Evolutionary conservation across 2,113 vertebrate genomes (phyloP).

Genomic region (Scomber scombrus): DNA sequence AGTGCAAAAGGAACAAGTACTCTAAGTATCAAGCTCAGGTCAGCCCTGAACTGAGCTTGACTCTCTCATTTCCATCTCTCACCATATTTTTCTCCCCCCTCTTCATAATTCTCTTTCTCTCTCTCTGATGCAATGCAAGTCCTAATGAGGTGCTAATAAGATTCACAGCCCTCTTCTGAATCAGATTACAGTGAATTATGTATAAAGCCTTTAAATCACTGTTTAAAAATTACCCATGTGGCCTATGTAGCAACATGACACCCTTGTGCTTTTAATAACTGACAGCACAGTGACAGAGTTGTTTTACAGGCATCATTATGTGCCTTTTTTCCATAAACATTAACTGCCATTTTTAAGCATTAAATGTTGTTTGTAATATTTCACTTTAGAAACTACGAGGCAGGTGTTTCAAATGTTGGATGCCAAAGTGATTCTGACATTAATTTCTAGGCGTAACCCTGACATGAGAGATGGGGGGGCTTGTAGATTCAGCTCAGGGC

Average conservation of each 20-base stretch:
- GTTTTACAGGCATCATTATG: constrained; percentile 1
- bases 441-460: not conserved
- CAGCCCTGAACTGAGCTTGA: constrained; percentile 1
- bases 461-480: not conserved
- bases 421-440: not conserved
- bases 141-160: constrained; percentile 57
- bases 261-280: constrained; percentile 19
- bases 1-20: too few relatives aligned
- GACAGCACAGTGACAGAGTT: not conserved
- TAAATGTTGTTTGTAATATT: not conserved
- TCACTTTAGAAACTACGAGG: too few relatives aligned
- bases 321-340: not conserved
- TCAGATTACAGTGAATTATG: constrained; percentile 57
- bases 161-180: constrained; percentile 39
- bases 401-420: not conserved
- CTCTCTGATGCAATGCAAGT: constrained; percentile 4
- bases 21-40: not conserved
- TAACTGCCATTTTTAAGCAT: too few relatives aligned
- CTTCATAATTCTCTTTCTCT: not conserved
- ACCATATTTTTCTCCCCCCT: constrained; percentile 5
- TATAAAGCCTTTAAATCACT: constrained; percentile 55
- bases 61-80: not conserved
- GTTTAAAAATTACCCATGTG: constrained; percentile 45
- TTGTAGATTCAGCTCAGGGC: not conserved
- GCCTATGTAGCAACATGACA: constrained; percentile 39